Evolutionary conservation across 2,888 invertebrate species (phyloP).

Genomic region (Oscheius myriophilus): DNA sequence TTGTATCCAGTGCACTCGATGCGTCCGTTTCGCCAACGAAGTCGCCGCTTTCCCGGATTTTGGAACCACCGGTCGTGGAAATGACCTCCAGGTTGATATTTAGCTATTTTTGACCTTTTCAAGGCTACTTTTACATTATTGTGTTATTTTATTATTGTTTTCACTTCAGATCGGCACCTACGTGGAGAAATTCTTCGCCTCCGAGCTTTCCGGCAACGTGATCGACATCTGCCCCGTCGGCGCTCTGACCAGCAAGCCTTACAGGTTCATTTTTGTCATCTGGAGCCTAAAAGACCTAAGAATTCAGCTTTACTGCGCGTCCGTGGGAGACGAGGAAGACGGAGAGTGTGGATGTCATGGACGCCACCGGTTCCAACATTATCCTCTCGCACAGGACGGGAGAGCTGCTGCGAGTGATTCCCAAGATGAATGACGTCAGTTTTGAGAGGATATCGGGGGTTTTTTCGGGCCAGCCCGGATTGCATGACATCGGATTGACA

Average conservation of each 20-base stretch:
- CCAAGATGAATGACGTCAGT: conserved; percentile 86
- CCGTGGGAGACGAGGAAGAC: conserved; percentile 96
- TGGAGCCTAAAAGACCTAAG: not conserved
- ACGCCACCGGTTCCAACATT: conserved; percentile 96
- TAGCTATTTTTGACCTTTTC: no score
- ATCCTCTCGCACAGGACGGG: conserved; percentile 92
- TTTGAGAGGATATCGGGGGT: no score
- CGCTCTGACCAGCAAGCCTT: conserved; percentile 96
- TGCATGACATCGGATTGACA: no score
- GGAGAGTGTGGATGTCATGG: conserved; percentile 94
- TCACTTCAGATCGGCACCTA: conserved; percentile 86
- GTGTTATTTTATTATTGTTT: not conserved
- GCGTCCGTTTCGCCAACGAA: conserved; percentile 87
- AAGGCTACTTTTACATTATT: no score
- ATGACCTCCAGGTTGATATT: conserved; percentile 86
- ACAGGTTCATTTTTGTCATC: conserved; percentile 70
- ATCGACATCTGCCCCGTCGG: conserved; percentile 99
- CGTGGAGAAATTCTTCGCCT: conserved; percentile 95
- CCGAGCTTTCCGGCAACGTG: conserved; percentile 95
- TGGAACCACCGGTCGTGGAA: conserved; percentile 80
- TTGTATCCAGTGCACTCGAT: conserved; percentile 94
- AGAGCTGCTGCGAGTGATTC: conserved; percentile 92
- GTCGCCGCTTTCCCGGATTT: conserved; percentile 97
- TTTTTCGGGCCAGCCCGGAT: no score
- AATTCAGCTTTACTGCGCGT: conserved; percentile 82